Base-by-base conservation (phyloP, 2,797 vertebrate genomes). In the Propithecus deckenii region DNA sequence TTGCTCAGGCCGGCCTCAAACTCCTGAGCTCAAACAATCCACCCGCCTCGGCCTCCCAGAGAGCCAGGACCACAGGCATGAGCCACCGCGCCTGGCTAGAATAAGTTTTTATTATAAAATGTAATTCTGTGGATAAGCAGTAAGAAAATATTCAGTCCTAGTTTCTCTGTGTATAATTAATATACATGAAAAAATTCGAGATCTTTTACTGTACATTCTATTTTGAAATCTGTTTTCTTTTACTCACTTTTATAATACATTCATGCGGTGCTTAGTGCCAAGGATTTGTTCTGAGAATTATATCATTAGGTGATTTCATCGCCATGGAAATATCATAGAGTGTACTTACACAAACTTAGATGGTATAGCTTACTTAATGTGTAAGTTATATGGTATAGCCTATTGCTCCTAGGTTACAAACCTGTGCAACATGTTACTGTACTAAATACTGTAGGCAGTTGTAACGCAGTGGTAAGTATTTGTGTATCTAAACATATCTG, bases 121-220 rank as follows among this genome's bases (percentile, higher is more conserved):
- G 23, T 88, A 74, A 30, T 86, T 86, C 13, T 91, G 50, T 90
- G n/a, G n/a, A n/a, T 67, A 76, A 87, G 46, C 4, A 96, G 50
- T 52, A 85, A 38, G 46, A 85, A 41, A 84, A 72, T 48, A 46
- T 61, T 83, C n/a, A 76, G 8, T 75, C 20, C 3, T 4, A 52
- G 11, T 91, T 91, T 96, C 61, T 76, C 52, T 83, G 0, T 71
- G 12, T 78, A 43, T 94, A 92, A 79, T 83, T 83, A n/a, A 75
- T 50, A 41, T 25, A 72, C n/a, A 5, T 86, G 30, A 84, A 86
- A 92, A 78, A 57, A 32, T 65, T 69, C 10, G 63, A 14, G 5
- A 35, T 43, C 14, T 85, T 85, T 86, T 59, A 61, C 12, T 89
- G 15, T 55, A 52, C 4, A 57, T 35, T 30, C 32, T 92, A 17